Evolutionary conservation across 2,113 vertebrate species (phyloP).

Genomic region (Oxygymnocypris stewartii): DNA sequence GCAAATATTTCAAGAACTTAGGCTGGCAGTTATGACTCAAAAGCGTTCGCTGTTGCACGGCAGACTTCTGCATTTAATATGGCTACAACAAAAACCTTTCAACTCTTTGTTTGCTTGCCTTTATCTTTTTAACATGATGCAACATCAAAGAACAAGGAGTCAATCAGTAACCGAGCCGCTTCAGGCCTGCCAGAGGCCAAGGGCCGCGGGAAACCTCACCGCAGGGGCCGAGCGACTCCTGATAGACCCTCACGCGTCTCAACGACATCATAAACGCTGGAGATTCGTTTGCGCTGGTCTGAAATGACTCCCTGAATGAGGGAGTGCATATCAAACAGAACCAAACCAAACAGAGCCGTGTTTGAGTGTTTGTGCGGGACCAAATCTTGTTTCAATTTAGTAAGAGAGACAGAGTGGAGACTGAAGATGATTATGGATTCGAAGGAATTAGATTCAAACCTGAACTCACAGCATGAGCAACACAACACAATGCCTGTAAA

Average conservation of each 20-base stretch:
- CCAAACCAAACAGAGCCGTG: constrained; percentile 64
- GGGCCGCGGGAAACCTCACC: background rate
- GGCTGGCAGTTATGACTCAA: background rate
- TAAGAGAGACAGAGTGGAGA: background rate
- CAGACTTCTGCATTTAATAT: constrained; percentile 47
- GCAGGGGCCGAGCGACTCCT: constrained; percentile 52
- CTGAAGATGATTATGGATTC: background rate
- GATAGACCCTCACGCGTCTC: constrained; percentile 69
- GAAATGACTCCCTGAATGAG: constrained; percentile 74
- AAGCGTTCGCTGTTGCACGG: constrained; percentile 41
- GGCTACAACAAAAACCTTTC: background rate
- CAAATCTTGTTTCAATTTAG: background rate
- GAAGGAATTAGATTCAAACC: background rate
- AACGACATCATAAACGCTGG: constrained; percentile 72
- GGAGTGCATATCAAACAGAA: constrained; percentile 72
- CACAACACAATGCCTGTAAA: background rate
- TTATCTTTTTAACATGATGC: constrained; percentile 55
- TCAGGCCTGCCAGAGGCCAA: constrained; percentile 39
- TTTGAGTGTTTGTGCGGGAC: constrained; percentile 28
- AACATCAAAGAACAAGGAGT: constrained; percentile 50
- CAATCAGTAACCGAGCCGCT: constrained; percentile 42
- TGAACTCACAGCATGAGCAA: background rate
- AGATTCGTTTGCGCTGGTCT: constrained; percentile 73
- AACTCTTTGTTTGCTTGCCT: constrained; percentile 39
- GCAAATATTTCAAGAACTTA: constrained; percentile 10